These are phyloP conservation scores for Pseudochirops corinnae DNA, from an alignment of 2,797 vertebrate species.

Conservation along the genomic window DNA sequence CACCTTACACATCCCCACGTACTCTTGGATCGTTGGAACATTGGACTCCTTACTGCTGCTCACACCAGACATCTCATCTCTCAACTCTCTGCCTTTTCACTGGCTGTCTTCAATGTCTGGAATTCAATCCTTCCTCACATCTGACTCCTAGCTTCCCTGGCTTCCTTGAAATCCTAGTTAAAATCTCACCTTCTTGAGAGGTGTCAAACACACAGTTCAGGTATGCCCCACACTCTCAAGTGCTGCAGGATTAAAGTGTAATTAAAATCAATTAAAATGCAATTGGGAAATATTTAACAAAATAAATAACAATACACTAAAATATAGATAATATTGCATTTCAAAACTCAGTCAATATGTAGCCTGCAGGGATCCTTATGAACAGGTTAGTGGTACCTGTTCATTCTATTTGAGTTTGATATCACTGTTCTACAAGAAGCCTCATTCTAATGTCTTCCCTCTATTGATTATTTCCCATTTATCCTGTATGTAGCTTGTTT, in stretches of 20 bases:
- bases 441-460: background rate
- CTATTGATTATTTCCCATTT: background rate
- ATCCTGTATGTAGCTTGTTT: background rate
- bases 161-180: background rate
- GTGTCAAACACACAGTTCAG: background rate
- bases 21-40: background rate
- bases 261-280: background rate
- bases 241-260: background rate
- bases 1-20: background rate
- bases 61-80: background rate
- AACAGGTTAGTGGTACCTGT: background rate
- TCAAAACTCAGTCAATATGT: background rate
- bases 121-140: background rate
- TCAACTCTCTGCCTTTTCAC: background rate
- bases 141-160: background rate
- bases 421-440: background rate
- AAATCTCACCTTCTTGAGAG: background rate
- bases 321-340: background rate
- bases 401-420: background rate
- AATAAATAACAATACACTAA: background rate
- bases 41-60: background rate
- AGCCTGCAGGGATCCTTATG: background rate
- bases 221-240: background rate
- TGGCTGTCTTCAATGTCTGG: background rate
- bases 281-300: background rate